A percentile compares a stretch with the other conserved stretches of the same genome.
Evolutionary conservation across 1,140 invertebrate species (phyloP).

Genomic region (Steinernema feltiae): DNA sequence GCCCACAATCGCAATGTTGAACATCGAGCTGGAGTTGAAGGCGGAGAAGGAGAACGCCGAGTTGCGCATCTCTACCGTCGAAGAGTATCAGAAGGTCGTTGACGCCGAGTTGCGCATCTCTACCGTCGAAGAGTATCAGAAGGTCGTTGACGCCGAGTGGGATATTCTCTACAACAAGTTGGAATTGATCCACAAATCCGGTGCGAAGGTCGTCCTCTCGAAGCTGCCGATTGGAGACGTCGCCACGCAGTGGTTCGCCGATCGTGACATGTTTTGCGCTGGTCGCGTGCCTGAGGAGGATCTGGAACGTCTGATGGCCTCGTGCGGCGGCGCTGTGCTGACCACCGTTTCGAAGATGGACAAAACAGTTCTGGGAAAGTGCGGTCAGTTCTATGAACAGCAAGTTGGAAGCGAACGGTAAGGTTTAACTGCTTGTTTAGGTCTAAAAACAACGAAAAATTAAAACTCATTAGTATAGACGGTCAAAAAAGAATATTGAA

Average conservation of each 20-base stretch:
- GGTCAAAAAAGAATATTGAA: no score
- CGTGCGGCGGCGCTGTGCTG: conserved; percentile 86
- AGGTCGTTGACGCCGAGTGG: conserved; percentile 98
- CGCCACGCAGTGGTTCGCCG: conserved; percentile 98
- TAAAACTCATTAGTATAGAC: no score
- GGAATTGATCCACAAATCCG: conserved; percentile 80
- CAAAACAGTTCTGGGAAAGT: conserved; percentile 74
- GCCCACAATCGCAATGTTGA: conserved; percentile 91
- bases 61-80: conserved; percentile 81
- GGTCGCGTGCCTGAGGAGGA: conserved; percentile 94
- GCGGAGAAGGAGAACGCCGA: conserved; percentile 97
- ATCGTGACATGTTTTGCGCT: conserved; percentile 97
- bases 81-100: conserved; percentile 70
- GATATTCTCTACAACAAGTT: conserved; percentile 94
- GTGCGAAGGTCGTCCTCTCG: conserved; percentile 91
- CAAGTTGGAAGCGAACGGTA: conserved; percentile 86
- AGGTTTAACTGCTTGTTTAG: no score
- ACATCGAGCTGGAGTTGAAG: conserved; percentile 95
- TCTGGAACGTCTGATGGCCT: conserved; percentile 78
- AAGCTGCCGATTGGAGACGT: conserved; percentile 98
- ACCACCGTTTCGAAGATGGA: conserved; percentile 79
- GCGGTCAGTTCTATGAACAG: conserved; percentile 80
- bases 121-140: conserved; percentile 68
- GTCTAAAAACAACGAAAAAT: no score
- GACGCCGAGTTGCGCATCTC: conserved; percentile 98